Base-by-base conservation (phyloP, 92 coral and sea anemone species). In the Scolanthus callimorphus region DNA sequence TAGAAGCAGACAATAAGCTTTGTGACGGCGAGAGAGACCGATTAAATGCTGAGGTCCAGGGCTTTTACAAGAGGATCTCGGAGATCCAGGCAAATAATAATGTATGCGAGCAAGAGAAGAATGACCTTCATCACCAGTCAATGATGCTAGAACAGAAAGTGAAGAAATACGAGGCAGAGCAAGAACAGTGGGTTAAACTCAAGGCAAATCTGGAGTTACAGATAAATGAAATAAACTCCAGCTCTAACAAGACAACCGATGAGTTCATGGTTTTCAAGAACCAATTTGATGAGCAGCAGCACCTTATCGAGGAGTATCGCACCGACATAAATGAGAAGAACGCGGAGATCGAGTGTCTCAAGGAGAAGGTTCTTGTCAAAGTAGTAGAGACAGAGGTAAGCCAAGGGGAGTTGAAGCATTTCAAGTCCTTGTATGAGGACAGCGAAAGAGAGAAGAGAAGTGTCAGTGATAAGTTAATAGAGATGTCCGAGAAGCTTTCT, bases 51-150 rank as follows among this genome's bases (percentile, higher is more conserved):
- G 95, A 85, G 10, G 49, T 76, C n/a, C 81, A 76, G 11, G 31
- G 60, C 1, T 66, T 82, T 31, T 79, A 66, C 58, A 71, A 60
- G 17, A 54, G 80, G 53, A 41, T 67, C 17, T 65, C 81, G 3
- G 95, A 71, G 26, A 19, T 85, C 24, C 95, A 85, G 55, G 62
- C 81, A 0, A 64, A 60, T 28, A 71, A 60, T 25, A 85, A 85
- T 29, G 74, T 68, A 3, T 65, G 84, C 54, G 81, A 81, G 53
- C 74, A 70, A 1, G 84, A 71, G 39, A 81, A 72, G 39, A 62
- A 62, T 34, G 88, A 85, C 23, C 59, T 76, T 10, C 77, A 85
- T 17, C 88, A 81, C 46, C 81, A 66, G 34, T 63, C 54, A 9
- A 60, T 71, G 65, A 60, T 71, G 27, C 62, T 57, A 20, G 72